A percentile compares a stretch with the other conserved stretches of the same genome.
Conservation (phyloP, 2,888 invertebrate species). For the Galerucella nymphaeae region DNA sequence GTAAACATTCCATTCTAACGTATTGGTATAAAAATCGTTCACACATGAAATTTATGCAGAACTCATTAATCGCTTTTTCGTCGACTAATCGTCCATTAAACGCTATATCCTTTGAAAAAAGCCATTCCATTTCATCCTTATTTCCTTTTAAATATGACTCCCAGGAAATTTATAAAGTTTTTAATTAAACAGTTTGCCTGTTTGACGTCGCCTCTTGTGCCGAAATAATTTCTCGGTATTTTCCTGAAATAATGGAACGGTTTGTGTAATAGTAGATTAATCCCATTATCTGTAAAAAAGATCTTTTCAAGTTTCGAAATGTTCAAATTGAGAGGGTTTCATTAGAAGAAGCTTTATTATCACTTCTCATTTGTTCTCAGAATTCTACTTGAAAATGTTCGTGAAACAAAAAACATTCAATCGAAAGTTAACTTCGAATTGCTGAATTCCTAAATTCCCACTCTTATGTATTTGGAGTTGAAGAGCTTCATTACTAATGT, state of each 20-base stretch:
- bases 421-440: too few species aligned
- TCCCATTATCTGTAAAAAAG: background rate
- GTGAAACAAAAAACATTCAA: too few species aligned
- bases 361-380: too few species aligned
- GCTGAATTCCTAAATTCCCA: too few species aligned
- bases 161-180: slow-evolving; percentile 31
- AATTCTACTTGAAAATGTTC: too few species aligned
- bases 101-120: slow-evolving; percentile 34
- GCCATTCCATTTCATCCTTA: slow-evolving; percentile 26
- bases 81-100: slow-evolving; percentile 36
- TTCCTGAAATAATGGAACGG: slow-evolving; percentile 23
- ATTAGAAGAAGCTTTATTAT: background rate
- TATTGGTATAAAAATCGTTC: slow-evolving; percentile 24
- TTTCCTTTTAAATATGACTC: slow-evolving; percentile 24
- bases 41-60: slow-evolving; percentile 39
- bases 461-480: too few species aligned
- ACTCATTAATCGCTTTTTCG: slow-evolving; percentile 35
- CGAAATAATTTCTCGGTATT: slow-evolving; percentile 32
- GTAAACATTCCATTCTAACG: background rate
- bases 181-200: slow-evolving; percentile 24
- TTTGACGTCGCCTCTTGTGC: slow-evolving; percentile 24
- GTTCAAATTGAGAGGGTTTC: background rate
- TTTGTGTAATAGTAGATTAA: slow-evolving; percentile 9
- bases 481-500: too few species aligned
- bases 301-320: background rate